Conservation (phyloP, 2,888 invertebrate genomes). For the Aleiodes leptofemur region DNA sequence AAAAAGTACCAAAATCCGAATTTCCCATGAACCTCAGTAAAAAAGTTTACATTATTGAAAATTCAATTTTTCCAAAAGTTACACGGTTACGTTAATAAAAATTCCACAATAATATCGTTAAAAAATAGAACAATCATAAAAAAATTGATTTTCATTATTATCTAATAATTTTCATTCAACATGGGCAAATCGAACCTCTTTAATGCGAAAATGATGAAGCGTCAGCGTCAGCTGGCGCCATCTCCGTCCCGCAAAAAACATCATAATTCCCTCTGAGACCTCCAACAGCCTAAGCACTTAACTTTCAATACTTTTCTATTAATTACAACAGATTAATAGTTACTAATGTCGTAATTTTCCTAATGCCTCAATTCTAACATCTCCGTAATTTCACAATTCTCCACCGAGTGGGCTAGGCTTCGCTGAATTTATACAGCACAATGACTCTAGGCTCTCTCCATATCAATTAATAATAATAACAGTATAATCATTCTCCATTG, state of each 20-base stretch:
- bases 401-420: neutral
- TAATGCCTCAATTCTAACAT: too few relatives aligned
- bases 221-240: slow-evolving; percentile 24
- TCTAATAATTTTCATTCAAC: too few relatives aligned
- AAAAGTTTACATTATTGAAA: too few relatives aligned
- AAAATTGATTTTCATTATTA: too few relatives aligned
- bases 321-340: neutral
- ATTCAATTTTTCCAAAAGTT: too few relatives aligned
- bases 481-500: slow-evolving; percentile 14
- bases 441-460: neutral
- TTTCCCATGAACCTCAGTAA: too few relatives aligned
- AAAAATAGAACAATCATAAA: too few relatives aligned
- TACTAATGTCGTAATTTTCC: neutral
- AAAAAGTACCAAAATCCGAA: too few relatives aligned
- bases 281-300: neutral
- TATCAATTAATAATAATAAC: slow-evolving; percentile 31
- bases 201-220: neutral
- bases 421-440: neutral
- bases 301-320: neutral
- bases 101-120: too few relatives aligned
- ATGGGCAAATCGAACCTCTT: neutral
- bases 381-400: neutral
- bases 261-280: neutral
- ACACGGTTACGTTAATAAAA: too few relatives aligned
- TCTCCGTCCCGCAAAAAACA: neutral